A percentile compares a stretch with the other conserved stretches of the same genome.
These are phyloP conservation scores for Sinosuthora webbiana DNA, from an alignment of 2,113 vertebrate genomes.

Conservation along the genomic window DNA sequence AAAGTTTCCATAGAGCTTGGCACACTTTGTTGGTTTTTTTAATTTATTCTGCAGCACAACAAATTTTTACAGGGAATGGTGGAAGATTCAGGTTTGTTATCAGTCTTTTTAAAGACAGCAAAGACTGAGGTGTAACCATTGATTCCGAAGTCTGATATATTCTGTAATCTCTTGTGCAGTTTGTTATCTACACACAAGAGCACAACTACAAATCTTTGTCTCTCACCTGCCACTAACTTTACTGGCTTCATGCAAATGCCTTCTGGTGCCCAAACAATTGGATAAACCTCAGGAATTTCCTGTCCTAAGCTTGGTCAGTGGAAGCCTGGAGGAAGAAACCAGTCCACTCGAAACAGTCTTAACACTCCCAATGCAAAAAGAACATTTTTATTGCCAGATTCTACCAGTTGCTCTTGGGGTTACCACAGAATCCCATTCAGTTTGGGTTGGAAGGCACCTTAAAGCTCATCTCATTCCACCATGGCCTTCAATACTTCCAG, in stretches of 20 bases:
- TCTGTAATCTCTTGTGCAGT: neutral
- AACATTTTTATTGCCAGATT: neutral
- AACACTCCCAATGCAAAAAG: neutral
- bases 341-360: neutral
- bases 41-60: slow-evolving; percentile 28
- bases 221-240: neutral
- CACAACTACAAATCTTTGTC: neutral
- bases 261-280: neutral
- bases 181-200: neutral
- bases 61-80: neutral
- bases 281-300: neutral
- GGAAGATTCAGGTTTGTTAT: neutral
- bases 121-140: neutral
- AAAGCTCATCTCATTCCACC: neutral
- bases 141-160: neutral
- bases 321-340: neutral
- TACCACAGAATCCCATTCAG: neutral
- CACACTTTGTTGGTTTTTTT: neutral
- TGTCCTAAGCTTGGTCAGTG: too few relatives aligned
- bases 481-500: neutral
- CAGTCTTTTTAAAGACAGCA: neutral
- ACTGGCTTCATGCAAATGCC: neutral
- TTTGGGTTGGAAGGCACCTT: neutral
- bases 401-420: neutral
- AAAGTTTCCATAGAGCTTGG: neutral